Evolutionary conservation across 2,113 vertebrate genomes (phyloP).

Genomic region (Ascaphus truei): DNA sequence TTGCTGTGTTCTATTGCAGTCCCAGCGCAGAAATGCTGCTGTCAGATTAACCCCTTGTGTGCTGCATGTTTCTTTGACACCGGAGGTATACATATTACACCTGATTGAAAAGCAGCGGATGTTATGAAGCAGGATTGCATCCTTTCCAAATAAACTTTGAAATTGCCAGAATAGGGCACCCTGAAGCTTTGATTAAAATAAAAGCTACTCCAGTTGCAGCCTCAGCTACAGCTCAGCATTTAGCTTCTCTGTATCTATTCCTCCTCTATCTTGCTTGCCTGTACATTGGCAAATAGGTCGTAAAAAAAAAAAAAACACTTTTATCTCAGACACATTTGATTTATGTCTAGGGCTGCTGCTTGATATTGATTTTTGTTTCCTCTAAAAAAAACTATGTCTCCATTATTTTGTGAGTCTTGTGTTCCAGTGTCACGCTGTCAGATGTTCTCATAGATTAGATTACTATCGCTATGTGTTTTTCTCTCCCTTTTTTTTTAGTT

Average conservation of each 20-base stretch:
- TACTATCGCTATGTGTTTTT: conserved; percentile 28
- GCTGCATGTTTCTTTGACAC: neutral
- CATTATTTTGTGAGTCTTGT: conserved; percentile 54
- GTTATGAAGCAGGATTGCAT: conserved; percentile 34
- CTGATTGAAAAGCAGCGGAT: neutral
- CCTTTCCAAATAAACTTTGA: conserved; percentile 40
- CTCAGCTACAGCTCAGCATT: conserved; percentile 37
- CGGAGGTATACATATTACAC: neutral
- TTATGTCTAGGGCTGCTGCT: conserved; percentile 58
- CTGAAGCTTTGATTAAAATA: neutral
- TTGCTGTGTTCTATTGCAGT: neutral
- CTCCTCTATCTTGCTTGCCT: conserved; percentile 43
- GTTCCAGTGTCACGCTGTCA: conserved; percentile 49
- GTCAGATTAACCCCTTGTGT: neutral
- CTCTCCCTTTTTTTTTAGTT: conserved; percentile 13
- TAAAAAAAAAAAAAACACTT: conserved; percentile 50
- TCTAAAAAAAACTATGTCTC: conserved; percentile 51
- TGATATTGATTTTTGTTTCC: conserved; percentile 61
- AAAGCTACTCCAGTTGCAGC: neutral
- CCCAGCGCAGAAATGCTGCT: neutral
- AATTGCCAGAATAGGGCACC: conserved; percentile 33
- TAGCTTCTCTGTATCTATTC: conserved; percentile 49
- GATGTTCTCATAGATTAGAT: conserved; percentile 49
- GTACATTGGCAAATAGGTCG: conserved; percentile 57
- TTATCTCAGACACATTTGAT: conserved; percentile 61